Conservation (phyloP, 2,888 invertebrate species). For the Caenorhabditis sulstoni region DNA sequence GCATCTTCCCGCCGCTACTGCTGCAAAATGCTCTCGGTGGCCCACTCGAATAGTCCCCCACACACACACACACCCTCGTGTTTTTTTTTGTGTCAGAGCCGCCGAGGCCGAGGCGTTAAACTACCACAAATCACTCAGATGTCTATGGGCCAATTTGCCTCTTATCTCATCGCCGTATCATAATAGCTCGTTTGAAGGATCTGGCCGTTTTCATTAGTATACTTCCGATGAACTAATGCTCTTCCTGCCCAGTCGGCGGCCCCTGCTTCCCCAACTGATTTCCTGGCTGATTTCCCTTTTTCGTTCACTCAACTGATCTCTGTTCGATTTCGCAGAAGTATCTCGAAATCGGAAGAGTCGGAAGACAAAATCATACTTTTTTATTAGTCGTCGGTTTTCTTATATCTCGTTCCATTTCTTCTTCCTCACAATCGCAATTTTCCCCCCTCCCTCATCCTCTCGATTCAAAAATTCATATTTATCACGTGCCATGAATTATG, state of each 20-base stretch:
- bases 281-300: neutral
- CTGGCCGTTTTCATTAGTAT: slow-evolving; percentile 44
- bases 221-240: slow-evolving; percentile 54
- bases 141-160: slow-evolving; percentile 55
- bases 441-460: slow-evolving; percentile 17
- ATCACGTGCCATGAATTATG: slow-evolving; percentile 56
- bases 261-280: slow-evolving; percentile 2
- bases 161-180: slow-evolving; percentile 57
- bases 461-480: slow-evolving; percentile 41
- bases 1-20: neutral
- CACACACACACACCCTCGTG: slow-evolving; percentile 2
- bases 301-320: slow-evolving; percentile 12
- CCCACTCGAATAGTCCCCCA: slow-evolving; percentile 16
- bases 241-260: slow-evolving; percentile 21
- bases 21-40: neutral
- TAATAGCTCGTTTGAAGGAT: slow-evolving; percentile 51
- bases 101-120: slow-evolving; percentile 48
- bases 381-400: no score
- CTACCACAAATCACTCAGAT: slow-evolving; percentile 54
- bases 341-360: no score
- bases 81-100: slow-evolving; percentile 24
- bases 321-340: no score
- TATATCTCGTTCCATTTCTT: no score
- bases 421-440: no score
- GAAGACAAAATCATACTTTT: no score